A percentile compares a stretch with the other conserved stretches of the same genome.
These are phyloP conservation scores for Noctua janthina DNA, from an alignment of 2,888 invertebrate species.

Conservation along the genomic window DNA sequence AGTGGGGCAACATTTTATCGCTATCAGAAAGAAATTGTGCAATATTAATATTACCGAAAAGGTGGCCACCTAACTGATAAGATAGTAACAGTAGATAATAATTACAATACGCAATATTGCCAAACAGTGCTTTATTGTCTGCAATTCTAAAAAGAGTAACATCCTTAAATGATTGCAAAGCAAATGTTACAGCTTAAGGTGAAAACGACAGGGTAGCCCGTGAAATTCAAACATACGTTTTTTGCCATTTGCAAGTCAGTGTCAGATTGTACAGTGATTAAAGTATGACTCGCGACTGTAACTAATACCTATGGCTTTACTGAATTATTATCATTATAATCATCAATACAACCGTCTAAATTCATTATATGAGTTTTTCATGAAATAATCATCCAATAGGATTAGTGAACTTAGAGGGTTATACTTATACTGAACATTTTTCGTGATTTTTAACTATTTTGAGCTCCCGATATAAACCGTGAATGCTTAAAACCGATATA, in stretches of 20 bases:
- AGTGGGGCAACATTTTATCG: conserved; percentile 9
- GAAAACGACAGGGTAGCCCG: not conserved
- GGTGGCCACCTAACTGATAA: not conserved
- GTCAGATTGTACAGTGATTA: not conserved
- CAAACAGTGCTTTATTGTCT: not conserved
- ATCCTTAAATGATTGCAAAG: not conserved
- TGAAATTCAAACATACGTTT: not conserved
- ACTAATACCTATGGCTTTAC: not conserved
- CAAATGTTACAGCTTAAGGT: not conserved
- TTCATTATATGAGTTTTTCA: too few relatives aligned
- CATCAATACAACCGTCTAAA: too few relatives aligned
- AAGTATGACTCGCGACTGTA: not conserved
- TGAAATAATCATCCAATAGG: too few relatives aligned
- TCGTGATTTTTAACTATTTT: too few relatives aligned
- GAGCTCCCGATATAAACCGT: too few relatives aligned
- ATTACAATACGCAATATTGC: not conserved
- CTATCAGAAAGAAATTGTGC: not conserved
- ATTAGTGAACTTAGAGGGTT: too few relatives aligned
- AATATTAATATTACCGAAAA: conserved; percentile 5
- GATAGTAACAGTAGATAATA: not conserved
- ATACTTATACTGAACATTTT: too few relatives aligned
- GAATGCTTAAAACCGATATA: too few relatives aligned
- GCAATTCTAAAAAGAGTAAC: not conserved
- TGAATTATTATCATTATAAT: not conserved
- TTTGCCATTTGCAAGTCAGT: not conserved